Percentiles rank a stretch among this genome's conserved stretches.
phyloP scores from a whole-genome alignment of 2,888 invertebrate species.

The Nowickia ferox region DNA sequence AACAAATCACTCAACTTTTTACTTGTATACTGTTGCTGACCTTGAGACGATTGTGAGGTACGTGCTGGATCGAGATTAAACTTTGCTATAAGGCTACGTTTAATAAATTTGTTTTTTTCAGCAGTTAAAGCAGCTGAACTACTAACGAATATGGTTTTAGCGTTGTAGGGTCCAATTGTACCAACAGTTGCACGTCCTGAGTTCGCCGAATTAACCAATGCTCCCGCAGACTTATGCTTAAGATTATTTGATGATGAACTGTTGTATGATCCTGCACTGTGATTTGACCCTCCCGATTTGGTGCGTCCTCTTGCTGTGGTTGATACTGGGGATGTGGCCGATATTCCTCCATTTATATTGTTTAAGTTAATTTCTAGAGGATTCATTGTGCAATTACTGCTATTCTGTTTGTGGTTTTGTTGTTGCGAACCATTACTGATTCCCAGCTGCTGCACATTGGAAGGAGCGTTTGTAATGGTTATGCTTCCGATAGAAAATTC shows the following conservation, averaged over 20 bases:
- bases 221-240: conserved; percentile 53
- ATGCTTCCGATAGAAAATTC: conserved; percentile 75
- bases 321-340: conserved; percentile 69
- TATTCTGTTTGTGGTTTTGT: conserved; percentile 52
- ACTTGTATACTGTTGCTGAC: conserved; percentile 73
- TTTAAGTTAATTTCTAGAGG: conserved; percentile 70
- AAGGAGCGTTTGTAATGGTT: conserved; percentile 72
- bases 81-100: conserved; percentile 75
- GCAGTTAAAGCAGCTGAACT: conserved; percentile 73
- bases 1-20: conserved; percentile 78
- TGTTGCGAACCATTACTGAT: conserved; percentile 41
- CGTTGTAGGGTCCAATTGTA: conserved; percentile 68
- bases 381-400: conserved; percentile 30
- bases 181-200: conserved; percentile 57
- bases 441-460: conserved; percentile 48
- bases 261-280: conserved; percentile 54
- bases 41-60: conserved; percentile 24
- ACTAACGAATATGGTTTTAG: conserved; percentile 78
- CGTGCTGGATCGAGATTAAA: conserved; percentile 51
- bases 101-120: conserved; percentile 76
- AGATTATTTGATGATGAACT: conserved; percentile 51
- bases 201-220: conserved; percentile 30
- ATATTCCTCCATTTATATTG: conserved; percentile 64
- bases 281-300: conserved; percentile 49
- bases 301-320: conserved; percentile 50